phyloP scores from a whole-genome alignment of 2,113 vertebrate species.

The Festucalex cinctus region DNA sequence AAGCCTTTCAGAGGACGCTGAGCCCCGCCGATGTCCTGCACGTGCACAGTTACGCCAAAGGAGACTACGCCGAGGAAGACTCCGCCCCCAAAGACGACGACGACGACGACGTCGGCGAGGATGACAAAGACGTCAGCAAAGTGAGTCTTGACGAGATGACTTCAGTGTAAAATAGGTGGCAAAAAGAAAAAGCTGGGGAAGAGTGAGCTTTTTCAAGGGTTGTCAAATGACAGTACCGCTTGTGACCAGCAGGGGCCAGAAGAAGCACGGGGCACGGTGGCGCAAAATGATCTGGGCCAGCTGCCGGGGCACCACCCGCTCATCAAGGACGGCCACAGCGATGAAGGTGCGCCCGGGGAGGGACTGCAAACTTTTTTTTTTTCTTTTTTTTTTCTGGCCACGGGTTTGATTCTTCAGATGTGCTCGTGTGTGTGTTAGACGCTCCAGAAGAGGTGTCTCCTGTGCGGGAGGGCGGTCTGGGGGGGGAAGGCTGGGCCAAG shows the following conservation, averaged over 20 bases:
- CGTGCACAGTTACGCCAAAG: slow-evolving; percentile 87
- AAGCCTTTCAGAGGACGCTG: slow-evolving; percentile 73
- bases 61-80: slow-evolving; percentile 71
- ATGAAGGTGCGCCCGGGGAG: slow-evolving; percentile 46
- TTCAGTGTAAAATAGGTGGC: too few species aligned
- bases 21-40: slow-evolving; percentile 80
- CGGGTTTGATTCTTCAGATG: background rate
- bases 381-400: too few species aligned
- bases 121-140: slow-evolving; percentile 27
- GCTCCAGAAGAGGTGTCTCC: slow-evolving; percentile 75
- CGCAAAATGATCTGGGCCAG: slow-evolving; percentile 39
- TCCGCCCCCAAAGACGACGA: slow-evolving; percentile 37
- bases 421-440: slow-evolving; percentile 65
- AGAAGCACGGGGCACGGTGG: background rate
- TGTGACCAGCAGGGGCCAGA: slow-evolving; percentile 38
- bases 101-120: slow-evolving; percentile 29
- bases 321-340: slow-evolving; percentile 55
- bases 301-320: slow-evolving; percentile 56
- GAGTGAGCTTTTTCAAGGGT: too few species aligned
- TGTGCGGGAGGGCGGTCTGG: slow-evolving; percentile 80
- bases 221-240: background rate
- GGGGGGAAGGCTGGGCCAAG: slow-evolving; percentile 89
- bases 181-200: too few species aligned
- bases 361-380: background rate
- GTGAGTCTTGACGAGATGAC: background rate